Base-by-base conservation (phyloP, 2,888 invertebrate genomes). In the Alentia gelatinosa region DNA sequence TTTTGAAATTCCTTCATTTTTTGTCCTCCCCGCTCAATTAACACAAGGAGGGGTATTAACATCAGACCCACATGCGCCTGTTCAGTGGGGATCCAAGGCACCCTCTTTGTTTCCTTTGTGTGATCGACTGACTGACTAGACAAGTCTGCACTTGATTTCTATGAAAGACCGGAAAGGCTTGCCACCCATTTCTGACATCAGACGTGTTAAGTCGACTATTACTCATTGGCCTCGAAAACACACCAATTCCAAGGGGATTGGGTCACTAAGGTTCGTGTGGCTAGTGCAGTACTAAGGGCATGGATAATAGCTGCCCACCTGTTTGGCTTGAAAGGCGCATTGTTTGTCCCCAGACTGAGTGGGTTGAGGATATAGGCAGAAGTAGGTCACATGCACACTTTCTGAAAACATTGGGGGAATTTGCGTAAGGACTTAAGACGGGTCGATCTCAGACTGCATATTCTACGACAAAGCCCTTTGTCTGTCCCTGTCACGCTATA, bases 101-200 rank as follows among this genome's bases (percentile, higher is more conserved):
- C 19, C 56, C 56, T 68, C 68, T 68, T 68, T 68, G 68, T 68
- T 68, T 26, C 68, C 68, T 68, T 68, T 68, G 68, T 68, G 68
- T 68, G 30, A 30, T 30, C 26, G 30, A 68, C 30, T 56, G 30
- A 68, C 12, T 30, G 33, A 68, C 68, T 68, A 68, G 79, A 39
- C 79, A 39, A 39, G 79, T 79, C 79, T 79, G 79, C 79, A 79
- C 79, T 37, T 79, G 79, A 37, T 35, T 79, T 19, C 35, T 23
- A 35, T 35, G 79, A 79, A 79, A 79, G 35, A 33, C 33, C 74
- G 33, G 74, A 74, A 74, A 74, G 30, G n/a, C 56, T n/a, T 56
- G 56, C 56, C 56, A 5, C 30, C 74, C 79, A 35, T n/a, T 37
- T 79, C 79, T 74, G 74, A 74, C 74, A 74, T 74, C 74, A 74